A percentile compares a stretch with the other conserved stretches of the same genome.
phyloP scores from a whole-genome alignment of 2,797 vertebrate species.

The Furcifer pardalis region DNA sequence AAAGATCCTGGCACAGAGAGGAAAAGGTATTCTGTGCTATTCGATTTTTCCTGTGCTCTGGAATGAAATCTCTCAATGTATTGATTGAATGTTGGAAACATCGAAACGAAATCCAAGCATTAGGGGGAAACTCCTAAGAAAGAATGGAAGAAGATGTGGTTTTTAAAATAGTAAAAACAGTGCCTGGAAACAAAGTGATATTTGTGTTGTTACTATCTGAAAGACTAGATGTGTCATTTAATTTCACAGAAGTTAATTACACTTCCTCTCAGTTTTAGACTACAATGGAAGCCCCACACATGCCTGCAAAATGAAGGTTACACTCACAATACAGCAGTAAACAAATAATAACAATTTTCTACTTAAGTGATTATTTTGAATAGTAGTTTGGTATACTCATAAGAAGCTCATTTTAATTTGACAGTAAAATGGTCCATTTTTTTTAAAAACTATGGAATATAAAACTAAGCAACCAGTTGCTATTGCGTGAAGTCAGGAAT shows the following conservation, averaged over 20 bases:
- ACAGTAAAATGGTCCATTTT: not conserved
- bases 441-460: not conserved
- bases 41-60: not conserved
- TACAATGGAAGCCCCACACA: not conserved
- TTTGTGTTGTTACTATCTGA: not conserved
- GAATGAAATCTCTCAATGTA: not conserved
- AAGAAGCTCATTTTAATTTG: not conserved
- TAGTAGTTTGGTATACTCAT: not conserved
- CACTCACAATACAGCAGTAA: not conserved
- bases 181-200: not conserved
- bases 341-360: not conserved
- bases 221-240: not conserved
- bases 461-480: not conserved
- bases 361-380: not conserved
- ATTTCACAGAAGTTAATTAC: not conserved
- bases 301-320: no score
- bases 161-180: not conserved
- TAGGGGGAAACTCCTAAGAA: not conserved
- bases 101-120: slow-evolving; percentile 37
- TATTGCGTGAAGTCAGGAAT: not conserved
- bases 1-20: not conserved
- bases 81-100: not conserved
- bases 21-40: not conserved
- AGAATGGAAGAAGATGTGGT: no score
- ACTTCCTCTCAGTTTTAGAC: not conserved